A percentile compares a stretch with the other conserved stretches of the same genome.
Evolutionary conservation across 1,140 invertebrate species (phyloP).

Genomic region (Hyposmocoma kahamanoa): DNA sequence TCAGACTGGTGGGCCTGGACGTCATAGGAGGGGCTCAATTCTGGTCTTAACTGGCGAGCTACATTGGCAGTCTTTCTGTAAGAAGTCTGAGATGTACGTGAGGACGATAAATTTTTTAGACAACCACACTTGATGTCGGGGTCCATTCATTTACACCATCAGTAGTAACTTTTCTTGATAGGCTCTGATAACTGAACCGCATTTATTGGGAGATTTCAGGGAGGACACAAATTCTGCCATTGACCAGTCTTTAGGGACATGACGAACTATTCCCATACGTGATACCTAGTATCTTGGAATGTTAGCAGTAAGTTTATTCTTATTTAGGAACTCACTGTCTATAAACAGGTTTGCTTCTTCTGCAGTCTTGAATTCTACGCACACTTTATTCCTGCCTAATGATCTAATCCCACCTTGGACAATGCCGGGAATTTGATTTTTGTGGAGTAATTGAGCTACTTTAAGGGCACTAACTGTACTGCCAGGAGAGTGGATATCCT

Average conservation of each 20-base stretch:
- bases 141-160: neutral
- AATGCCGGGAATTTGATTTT: neutral
- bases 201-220: neutral
- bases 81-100: neutral
- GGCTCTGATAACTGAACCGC: neutral
- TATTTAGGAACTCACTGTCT: neutral
- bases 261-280: neutral
- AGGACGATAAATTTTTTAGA: neutral
- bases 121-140: neutral
- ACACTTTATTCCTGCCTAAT: neutral
- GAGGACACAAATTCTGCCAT: neutral
- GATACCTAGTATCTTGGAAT: neutral
- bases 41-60: too few relatives aligned
- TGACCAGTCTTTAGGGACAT: neutral
- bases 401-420: neutral
- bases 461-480: neutral
- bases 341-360: neutral
- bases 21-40: too few relatives aligned
- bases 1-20: too few relatives aligned
- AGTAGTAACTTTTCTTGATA: neutral
- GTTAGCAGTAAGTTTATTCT: neutral
- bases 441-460: neutral
- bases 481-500: neutral
- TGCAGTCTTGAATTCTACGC: neutral
- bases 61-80: neutral